Evolutionary conservation across 2,113 vertebrate genomes (phyloP).

Genomic region (Zootoca vivipara): DNA sequence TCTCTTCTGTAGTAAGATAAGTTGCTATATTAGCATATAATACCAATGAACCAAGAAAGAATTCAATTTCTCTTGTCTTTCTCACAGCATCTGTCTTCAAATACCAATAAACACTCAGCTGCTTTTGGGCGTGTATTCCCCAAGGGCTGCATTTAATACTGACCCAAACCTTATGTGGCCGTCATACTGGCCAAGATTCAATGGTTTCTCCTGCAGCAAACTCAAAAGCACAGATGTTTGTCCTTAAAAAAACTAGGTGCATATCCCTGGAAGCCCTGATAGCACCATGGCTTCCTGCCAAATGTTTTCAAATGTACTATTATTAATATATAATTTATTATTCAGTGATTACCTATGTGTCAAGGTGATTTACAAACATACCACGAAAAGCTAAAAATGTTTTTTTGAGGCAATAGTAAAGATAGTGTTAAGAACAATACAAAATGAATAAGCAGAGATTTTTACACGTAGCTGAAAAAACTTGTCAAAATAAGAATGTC

Average conservation of each 20-base stretch:
- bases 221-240: not conserved
- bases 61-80: not conserved
- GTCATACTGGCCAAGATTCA: not conserved
- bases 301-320: too few species aligned
- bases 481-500: too few species aligned
- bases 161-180: not conserved
- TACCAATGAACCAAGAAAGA: not conserved
- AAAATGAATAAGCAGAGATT: too few species aligned
- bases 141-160: not conserved
- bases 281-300: not conserved
- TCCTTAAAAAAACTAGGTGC: not conserved
- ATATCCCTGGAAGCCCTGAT: not conserved
- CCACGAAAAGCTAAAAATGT: too few species aligned
- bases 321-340: too few species aligned
- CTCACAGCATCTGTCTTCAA: not conserved
- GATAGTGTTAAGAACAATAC: too few species aligned
- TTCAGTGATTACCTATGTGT: too few species aligned
- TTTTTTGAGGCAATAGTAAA: too few species aligned
- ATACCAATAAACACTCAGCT: not conserved
- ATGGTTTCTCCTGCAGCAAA: not conserved
- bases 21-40: not conserved
- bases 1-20: not conserved
- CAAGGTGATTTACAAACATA: too few species aligned
- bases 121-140: not conserved
- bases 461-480: too few species aligned